phyloP scores from a whole-genome alignment of 2,888 invertebrate genomes.

The Julus scandinavius region DNA sequence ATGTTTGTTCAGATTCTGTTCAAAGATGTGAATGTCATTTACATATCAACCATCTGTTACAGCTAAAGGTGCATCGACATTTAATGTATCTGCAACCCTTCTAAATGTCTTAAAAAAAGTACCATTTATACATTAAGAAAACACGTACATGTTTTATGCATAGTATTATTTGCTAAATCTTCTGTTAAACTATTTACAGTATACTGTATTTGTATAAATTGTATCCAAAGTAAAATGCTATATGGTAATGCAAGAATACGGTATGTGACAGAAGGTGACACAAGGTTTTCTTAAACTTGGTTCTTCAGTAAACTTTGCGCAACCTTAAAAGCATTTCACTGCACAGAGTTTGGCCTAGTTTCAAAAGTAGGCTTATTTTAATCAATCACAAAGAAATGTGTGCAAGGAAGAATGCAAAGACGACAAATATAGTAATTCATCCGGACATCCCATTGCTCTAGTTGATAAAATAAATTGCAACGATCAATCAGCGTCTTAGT shows the following conservation, averaged over 20 bases:
- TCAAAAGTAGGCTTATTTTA: background rate
- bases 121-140: no score
- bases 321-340: background rate
- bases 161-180: no score
- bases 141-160: no score
- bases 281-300: background rate
- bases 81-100: no score
- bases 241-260: no score
- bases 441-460: conserved; percentile 1
- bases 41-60: no score
- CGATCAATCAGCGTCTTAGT: background rate
- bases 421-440: background rate
- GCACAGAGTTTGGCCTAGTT: background rate
- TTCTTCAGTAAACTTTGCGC: background rate
- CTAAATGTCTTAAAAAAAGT: no score
- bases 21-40: no score
- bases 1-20: no score
- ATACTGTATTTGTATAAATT: background rate
- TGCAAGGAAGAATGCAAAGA: background rate
- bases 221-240: background rate
- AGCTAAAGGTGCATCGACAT: no score
- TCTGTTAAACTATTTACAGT: no score
- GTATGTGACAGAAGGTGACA: background rate
- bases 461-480: background rate
- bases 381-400: background rate